phyloP scores from a whole-genome alignment of 2,113 vertebrate species.

The Girardinichthys multiradiatus region DNA sequence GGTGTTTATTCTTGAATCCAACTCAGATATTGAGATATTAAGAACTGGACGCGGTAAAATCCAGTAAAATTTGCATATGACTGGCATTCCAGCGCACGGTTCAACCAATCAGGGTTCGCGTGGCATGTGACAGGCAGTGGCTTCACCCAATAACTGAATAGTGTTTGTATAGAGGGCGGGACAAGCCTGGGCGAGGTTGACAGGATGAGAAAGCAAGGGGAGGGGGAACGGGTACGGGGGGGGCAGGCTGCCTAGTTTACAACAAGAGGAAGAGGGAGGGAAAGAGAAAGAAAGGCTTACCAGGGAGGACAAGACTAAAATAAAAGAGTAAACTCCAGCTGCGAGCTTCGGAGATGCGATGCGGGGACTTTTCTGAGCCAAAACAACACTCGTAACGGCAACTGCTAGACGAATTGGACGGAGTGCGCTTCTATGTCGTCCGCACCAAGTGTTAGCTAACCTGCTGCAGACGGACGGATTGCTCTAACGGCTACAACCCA shows the following conservation, averaged over 20 bases:
- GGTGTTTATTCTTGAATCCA: neutral
- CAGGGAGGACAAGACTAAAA: conserved; percentile 39
- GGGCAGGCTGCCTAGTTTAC: conserved; percentile 79
- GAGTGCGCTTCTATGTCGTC: conserved; percentile 59
- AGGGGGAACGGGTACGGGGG: conserved; percentile 50
- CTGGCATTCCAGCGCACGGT: conserved; percentile 82
- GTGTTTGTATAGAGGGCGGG: conserved; percentile 54
- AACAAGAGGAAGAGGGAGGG: conserved; percentile 79
- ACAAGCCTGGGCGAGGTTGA: conserved; percentile 83
- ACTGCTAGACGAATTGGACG: conserved; percentile 38
- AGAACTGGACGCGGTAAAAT: conserved; percentile 18
- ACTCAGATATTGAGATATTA: conserved; percentile 1
- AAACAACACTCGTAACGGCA: conserved; percentile 30
- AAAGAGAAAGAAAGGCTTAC: conserved; percentile 67
- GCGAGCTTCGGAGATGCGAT: conserved; percentile 45
- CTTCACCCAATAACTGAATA: conserved; percentile 61
- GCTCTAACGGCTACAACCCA: conserved; percentile 46
- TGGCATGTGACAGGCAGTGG: conserved; percentile 52
- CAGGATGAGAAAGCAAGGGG: conserved; percentile 72
- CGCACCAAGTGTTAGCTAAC: conserved; percentile 75
- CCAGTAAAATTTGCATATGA: conserved; percentile 82
- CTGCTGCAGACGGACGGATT: conserved; percentile 70
- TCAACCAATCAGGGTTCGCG: conserved; percentile 63
- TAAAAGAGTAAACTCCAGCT: conserved; percentile 49
- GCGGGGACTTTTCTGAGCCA: conserved; percentile 53